phyloP scores from a whole-genome alignment of 2,888 invertebrate genomes.

The Epirrhoe alternata region DNA sequence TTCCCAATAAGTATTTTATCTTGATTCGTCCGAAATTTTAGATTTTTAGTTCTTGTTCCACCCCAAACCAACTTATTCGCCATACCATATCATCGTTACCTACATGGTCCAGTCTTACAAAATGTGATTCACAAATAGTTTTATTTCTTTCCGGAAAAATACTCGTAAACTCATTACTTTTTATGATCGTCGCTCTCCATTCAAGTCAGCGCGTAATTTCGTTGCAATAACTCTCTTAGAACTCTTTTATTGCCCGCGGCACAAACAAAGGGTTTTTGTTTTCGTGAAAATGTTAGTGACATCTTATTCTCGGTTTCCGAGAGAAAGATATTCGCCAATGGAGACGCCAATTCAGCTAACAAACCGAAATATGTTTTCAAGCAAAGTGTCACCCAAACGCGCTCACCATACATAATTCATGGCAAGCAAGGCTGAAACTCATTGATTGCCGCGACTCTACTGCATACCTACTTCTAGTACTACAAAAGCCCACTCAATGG shows the following conservation, averaged over 20 bases:
- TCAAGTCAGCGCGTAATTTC: background rate
- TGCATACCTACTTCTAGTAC: slow-evolving; percentile 54
- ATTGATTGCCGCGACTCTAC: slow-evolving; percentile 71
- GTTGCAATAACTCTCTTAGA: background rate
- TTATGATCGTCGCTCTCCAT: background rate
- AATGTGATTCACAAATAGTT: background rate
- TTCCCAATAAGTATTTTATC: too few species aligned
- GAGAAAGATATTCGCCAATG: slow-evolving; percentile 24
- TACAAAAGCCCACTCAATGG: slow-evolving; percentile 43
- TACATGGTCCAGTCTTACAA: background rate
- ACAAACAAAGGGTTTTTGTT: slow-evolving; percentile 1
- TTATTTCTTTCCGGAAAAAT: background rate
- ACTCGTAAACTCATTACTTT: slow-evolving; percentile 1
- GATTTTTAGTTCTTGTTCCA: too few species aligned
- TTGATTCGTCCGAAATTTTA: too few species aligned
- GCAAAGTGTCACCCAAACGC: slow-evolving; percentile 58
- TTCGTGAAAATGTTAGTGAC: background rate
- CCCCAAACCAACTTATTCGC: too few species aligned
- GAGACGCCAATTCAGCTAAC: slow-evolving; percentile 39
- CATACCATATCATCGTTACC: background rate
- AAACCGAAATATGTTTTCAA: slow-evolving; percentile 56
- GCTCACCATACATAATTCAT: slow-evolving; percentile 70
- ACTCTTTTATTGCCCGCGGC: background rate
- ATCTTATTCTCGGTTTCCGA: slow-evolving; percentile 9
- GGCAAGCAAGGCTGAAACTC: slow-evolving; percentile 62